Conservation (phyloP, 2,888 invertebrate genomes). For the Eupithecia pulchellata region DNA sequence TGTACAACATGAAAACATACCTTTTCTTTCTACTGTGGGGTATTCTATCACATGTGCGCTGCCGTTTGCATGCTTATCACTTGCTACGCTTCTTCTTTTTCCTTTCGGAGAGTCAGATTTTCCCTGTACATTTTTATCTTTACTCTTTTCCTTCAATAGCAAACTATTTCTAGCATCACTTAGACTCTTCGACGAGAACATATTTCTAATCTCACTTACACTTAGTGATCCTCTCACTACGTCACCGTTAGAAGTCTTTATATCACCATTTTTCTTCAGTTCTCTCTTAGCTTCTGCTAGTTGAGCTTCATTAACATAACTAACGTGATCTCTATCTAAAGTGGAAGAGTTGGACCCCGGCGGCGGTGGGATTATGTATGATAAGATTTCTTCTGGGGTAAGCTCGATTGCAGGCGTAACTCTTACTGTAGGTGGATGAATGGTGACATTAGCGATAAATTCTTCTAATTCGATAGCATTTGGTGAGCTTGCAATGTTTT, state of each 20-base stretch:
- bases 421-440: slow-evolving; percentile 92
- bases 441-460: slow-evolving; percentile 92
- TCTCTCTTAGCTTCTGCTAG: slow-evolving; percentile 64
- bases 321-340: slow-evolving; percentile 74
- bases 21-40: slow-evolving; percentile 89
- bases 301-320: slow-evolving; percentile 74
- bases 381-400: slow-evolving; percentile 93
- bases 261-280: slow-evolving; percentile 55
- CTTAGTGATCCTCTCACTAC: slow-evolving; percentile 85
- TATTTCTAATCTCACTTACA: slow-evolving; percentile 82
- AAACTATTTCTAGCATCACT: slow-evolving; percentile 83
- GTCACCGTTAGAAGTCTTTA: slow-evolving; percentile 74
- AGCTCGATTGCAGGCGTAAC: slow-evolving; percentile 91
- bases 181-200: slow-evolving; percentile 80
- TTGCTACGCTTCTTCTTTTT: slow-evolving; percentile 73
- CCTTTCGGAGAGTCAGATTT: slow-evolving; percentile 79
- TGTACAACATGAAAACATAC: slow-evolving; percentile 90
- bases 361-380: slow-evolving; percentile 92
- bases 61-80: slow-evolving; percentile 76
- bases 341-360: slow-evolving; percentile 85
- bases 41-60: slow-evolving; percentile 88
- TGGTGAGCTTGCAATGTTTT: slow-evolving; percentile 64
- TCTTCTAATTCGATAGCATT: slow-evolving; percentile 89
- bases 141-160: slow-evolving; percentile 77
- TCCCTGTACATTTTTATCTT: slow-evolving; percentile 56